Evolutionary conservation across 2,888 invertebrate genomes (phyloP), one percentile per base, ranked within the genome.

Genomic region (Caenorhabditis angaria): DNA sequence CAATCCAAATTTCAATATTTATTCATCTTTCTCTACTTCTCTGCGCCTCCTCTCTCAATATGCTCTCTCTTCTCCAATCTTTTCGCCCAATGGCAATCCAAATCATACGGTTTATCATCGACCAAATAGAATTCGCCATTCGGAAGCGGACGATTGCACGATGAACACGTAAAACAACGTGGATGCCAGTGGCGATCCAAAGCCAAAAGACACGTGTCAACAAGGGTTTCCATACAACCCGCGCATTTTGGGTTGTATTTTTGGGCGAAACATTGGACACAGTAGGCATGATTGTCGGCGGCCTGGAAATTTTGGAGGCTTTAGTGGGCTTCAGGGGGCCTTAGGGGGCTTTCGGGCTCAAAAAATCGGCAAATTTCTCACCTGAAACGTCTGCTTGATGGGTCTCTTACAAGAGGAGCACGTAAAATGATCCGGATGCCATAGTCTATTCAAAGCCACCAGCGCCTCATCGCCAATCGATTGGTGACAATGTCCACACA

Each of bases 391-490:
- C 74, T 85, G 85, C 65, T 82, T 83, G 77, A 85, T 85, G 50
- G 85, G 85, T 29, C 81, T 70, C 60, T 82, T 83, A 89, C 97
- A 97, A 87, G 94, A 94, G 74, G 95, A 94, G 90, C 97, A 97
- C 91, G 95, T 94, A 91, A 97, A 97, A 90, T 97, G 97, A 89
- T 97, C 97, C 87, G 96, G 96, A 88, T 97, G 97, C 96, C 96
- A 97, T 79, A 96, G 95, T 89, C 94, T 94, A 88, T 96, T 95
- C 89, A 97, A 90, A n/a, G 97, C 97, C 4, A 85, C 70, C 22
- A 84, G 70, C 8, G 85, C 83, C 61, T 85, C 85, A 53, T 81
- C 82, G 6, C 84, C 82, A 50, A 85, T 76, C 22, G 83, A 83
- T 10, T 78, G 76, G 62, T 77, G 73, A 64, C 85, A 85, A 55